A percentile compares a stretch with the other conserved stretches of the same genome.
Conservation (phyloP, 2,888 invertebrate genomes). For the Villa cingulata region DNA sequence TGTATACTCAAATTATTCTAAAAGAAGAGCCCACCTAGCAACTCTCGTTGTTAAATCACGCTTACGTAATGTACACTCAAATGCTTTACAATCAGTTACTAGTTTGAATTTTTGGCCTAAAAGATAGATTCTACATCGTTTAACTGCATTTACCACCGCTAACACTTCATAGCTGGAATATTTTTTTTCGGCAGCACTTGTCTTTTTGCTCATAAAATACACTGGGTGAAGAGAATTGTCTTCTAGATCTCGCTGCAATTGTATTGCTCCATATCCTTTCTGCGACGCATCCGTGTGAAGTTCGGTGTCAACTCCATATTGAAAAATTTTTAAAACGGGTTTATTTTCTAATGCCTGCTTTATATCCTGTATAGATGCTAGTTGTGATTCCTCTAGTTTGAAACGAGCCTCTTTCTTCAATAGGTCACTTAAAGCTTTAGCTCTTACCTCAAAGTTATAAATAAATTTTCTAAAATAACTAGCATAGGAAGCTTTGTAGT, state of each 20-base stretch:
- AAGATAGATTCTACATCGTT: conserved; percentile 19
- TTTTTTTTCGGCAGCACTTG: neutral
- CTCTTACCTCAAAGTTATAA: no score
- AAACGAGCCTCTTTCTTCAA: neutral
- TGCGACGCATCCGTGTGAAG: neutral
- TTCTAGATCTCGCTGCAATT: neutral
- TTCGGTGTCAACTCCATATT: neutral
- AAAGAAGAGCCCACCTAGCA: conserved; percentile 19
- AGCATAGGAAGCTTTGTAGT: neutral
- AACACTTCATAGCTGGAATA: conserved; percentile 17
- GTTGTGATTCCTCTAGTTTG: neutral
- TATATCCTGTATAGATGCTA: neutral
- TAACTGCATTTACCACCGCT: conserved; percentile 19
- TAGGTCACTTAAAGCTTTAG: neutral
- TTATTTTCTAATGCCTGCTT: neutral
- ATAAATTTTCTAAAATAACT: no score
- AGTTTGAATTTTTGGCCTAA: conserved; percentile 17
- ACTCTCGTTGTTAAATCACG: conserved; percentile 19
- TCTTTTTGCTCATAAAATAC: neutral
- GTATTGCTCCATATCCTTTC: neutral
- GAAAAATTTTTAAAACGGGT: neutral
- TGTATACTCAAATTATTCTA: conserved; percentile 4
- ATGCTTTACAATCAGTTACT: conserved; percentile 21
- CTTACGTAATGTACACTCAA: conserved; percentile 19
- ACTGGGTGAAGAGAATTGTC: neutral